A percentile compares a stretch with the other conserved stretches of the same genome.
Conservation (phyloP, 2,113 vertebrate genomes). For the Monopterus albus region DNA sequence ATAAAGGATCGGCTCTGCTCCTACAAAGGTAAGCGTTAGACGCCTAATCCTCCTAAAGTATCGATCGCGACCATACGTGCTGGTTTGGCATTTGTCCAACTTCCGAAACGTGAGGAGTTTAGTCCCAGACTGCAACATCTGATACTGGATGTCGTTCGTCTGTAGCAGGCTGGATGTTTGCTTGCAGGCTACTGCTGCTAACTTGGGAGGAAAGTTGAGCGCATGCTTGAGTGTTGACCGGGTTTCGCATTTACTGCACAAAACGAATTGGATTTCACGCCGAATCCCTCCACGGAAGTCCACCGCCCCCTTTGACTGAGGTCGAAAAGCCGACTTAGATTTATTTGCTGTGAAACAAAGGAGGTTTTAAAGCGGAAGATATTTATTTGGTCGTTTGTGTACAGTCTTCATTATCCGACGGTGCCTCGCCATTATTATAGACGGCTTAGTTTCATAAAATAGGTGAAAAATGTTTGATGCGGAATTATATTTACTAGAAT, state of each 20-base stretch:
- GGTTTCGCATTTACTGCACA: constrained; percentile 61
- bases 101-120: constrained; percentile 11
- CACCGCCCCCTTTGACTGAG: constrained; percentile 24
- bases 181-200: constrained; percentile 49
- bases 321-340: constrained; percentile 54
- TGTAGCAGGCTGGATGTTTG: constrained; percentile 45
- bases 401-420: not conserved
- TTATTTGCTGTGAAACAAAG: constrained; percentile 55
- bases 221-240: constrained; percentile 52
- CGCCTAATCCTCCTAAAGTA: not conserved
- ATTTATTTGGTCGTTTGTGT: constrained; percentile 46
- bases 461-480: not conserved
- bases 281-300: constrained; percentile 59
- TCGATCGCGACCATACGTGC: not conserved
- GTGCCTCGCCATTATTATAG: not conserved
- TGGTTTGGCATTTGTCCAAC: not conserved
- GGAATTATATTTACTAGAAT: not conserved
- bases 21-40: constrained; percentile 59
- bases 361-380: constrained; percentile 36
- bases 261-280: constrained; percentile 72
- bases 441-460: not conserved
- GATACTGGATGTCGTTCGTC: constrained; percentile 23
- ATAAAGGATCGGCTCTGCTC: constrained; percentile 56
- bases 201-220: constrained; percentile 72
- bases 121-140: not conserved